Evolutionary conservation across 2,797 vertebrate species (phyloP), one percentile per base, ranked within the genome.

Genomic region (Falco peregrinus): DNA sequence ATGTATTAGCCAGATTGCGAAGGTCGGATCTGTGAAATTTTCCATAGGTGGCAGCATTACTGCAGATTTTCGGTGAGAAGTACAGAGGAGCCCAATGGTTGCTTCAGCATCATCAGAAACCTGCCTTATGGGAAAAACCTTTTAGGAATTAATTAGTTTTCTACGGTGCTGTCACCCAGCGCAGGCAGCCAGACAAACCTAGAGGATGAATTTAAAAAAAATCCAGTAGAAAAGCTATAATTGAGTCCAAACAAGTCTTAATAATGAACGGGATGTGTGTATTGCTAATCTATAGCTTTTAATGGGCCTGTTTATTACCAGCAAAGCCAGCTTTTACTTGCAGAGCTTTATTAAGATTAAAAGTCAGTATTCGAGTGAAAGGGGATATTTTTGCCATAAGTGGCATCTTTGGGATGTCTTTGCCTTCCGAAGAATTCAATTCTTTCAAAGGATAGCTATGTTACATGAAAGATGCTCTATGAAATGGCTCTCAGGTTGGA

Each of bases 11-110:
- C 37, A 19, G 33, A 10, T 2, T 12, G 41, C 76, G 70, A 35
- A 79, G 77, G 37, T 80, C 85, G 6, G n/a, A 22, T 20, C 35
- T 68, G 53, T 16, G 54, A 41, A 82, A n/a, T 2, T 11, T 87
- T 92, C 96, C 81, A 61, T 97, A 97, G 96, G 93, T 96, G 96
- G 96, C 96, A 96, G 96, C 92, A 97, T 94, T 54, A 91, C 77
- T 29, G 93, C 90, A 89, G 81, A 25, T 68, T 96, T 96, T 79
- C 21, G 3, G 54, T 16, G 45, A 56, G 67, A 25, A 48, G 59
- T 9, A 18, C 18, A 9, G 14, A 35, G 0, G 21, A 63, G 43
- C 43, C 9, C 17, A 14, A 7, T 3, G n/a, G 29, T 39, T 1
- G 29, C n/a, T 47, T 37, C 73, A 51, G 86, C 92, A 37, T 4